Evolutionary conservation across 2,797 vertebrate genomes (phyloP), one percentile per base, ranked within the genome.

Genomic region (Eupleurogrammus muticus): DNA sequence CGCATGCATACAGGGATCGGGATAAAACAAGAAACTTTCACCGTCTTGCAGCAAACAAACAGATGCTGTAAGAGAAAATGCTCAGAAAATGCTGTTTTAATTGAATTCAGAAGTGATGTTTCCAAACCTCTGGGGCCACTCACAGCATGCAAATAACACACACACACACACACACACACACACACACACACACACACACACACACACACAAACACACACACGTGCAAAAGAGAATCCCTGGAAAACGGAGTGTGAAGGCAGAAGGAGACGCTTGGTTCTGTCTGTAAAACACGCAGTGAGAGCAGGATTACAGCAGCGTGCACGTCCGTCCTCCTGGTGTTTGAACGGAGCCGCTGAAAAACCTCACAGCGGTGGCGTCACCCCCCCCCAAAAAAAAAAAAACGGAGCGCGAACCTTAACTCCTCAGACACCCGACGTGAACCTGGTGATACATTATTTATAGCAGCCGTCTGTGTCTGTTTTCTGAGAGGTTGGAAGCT

Each of bases 401-500:
- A 84, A 82, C 69, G 85, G 75, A 76, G 71, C 38, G 70, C 53
- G 62, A 76, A 72, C 66, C 72, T 80, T 65, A 73, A 70, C 70
- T 73, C 64, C 58, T 28, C 32, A 62, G 58, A 73, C 49, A 69
- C 58, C 53, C 60, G 73, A 64, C 80, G 68, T 62, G 62, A 85
- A 77, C 53, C 46, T 38, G 66, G 72, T 9, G 20, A 76, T 82
- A 52, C 74, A 67, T 80, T 76, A 79, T 82, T 80, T 75, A 83
- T 68, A 74, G 59, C 66, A 66, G 71, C 58, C 46, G 44, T n/a
- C 34, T 19, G 5, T 19, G 5, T 70, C 38, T 24, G 34, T 23
- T 55, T 5, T 5, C 38, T 11, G 14, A n/a, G 24, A 24, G 46
- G 54, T 52, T 51, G 44, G 14, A 50, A 28, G 47, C 16, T 44